Percentiles rank a stretch among this genome's conserved stretches.
These are phyloP conservation scores for Drosophila suzukii DNA, from an alignment of 1,140 invertebrate genomes.

Conservation along the genomic window DNA sequence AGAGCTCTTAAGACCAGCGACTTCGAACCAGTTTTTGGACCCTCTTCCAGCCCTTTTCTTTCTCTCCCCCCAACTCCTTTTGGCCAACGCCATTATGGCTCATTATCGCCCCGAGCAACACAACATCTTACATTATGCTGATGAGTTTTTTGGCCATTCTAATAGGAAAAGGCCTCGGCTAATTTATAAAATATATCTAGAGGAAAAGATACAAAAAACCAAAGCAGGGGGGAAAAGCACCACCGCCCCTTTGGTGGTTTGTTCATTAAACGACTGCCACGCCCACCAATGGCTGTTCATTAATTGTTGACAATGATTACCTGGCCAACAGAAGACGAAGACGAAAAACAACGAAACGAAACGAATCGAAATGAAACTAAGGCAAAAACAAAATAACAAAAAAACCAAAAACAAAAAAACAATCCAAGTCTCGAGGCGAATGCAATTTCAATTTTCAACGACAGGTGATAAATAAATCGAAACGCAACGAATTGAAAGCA, in stretches of 20 bases:
- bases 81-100: slow-evolving; percentile 79
- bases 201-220: not conserved
- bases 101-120: slow-evolving; percentile 82
- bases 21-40: slow-evolving; percentile 45
- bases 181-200: slow-evolving; percentile 45
- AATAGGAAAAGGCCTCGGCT: slow-evolving; percentile 70
- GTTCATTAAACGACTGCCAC: slow-evolving; percentile 75
- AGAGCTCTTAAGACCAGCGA: slow-evolving; percentile 62
- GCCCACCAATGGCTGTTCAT: slow-evolving; percentile 72
- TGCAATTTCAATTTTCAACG: slow-evolving; percentile 83
- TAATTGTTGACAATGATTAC: slow-evolving; percentile 83
- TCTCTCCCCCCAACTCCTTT: not conserved
- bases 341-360: slow-evolving; percentile 23
- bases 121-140: slow-evolving; percentile 83
- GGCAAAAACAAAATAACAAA: slow-evolving; percentile 17
- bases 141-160: slow-evolving; percentile 77
- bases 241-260: slow-evolving; percentile 31
- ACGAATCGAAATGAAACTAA: slow-evolving; percentile 33
- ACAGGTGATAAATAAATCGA: slow-evolving; percentile 84
- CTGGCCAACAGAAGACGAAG: slow-evolving; percentile 36
- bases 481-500: slow-evolving; percentile 74
- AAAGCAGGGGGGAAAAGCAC: slow-evolving; percentile 11
- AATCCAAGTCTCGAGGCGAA: slow-evolving; percentile 43
- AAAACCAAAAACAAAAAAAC: no score
- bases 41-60: slow-evolving; percentile 17